Evolutionary conservation across 2,113 vertebrate species (phyloP).

Genomic region (Eulemur rufifrons): DNA sequence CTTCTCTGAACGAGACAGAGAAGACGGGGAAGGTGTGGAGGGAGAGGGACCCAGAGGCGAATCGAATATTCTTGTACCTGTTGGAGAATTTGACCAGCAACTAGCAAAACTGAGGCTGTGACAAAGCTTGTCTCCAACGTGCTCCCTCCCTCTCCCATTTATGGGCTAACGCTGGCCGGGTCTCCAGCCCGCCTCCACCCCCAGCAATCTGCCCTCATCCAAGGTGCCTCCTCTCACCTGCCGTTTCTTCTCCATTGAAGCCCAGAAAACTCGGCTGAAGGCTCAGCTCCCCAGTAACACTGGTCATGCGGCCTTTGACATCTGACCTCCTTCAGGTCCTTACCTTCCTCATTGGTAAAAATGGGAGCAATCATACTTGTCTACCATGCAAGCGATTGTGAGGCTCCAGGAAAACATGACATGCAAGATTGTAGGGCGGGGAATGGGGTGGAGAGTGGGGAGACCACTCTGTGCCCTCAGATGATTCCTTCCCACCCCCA

Average conservation of each 20-base stretch:
- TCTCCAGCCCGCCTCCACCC: not conserved
- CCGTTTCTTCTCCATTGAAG: no score
- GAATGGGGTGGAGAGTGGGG: not conserved
- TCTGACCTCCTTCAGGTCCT: not conserved
- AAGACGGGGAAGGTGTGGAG: not conserved
- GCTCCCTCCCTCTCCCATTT: not conserved
- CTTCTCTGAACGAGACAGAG: not conserved
- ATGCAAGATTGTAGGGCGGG: not conserved
- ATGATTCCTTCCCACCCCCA: accelerated
- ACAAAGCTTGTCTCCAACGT: not conserved
- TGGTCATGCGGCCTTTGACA: not conserved
- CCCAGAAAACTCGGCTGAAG: not conserved
- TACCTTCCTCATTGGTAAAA: not conserved
- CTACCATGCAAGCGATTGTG: not conserved
- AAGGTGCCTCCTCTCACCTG: accelerated
- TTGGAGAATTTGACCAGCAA: not conserved
- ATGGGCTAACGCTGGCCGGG: not conserved
- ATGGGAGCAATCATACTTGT: not conserved
- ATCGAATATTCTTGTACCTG: not conserved
- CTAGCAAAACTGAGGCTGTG: not conserved
- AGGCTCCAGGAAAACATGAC: not conserved
- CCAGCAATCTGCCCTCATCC: not conserved
- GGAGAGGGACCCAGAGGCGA: not conserved
- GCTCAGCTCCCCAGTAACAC: accelerated
- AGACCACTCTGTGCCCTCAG: accelerated